phyloP scores from a whole-genome alignment of 2,797 vertebrate species.

The Amazona ochrocephala region DNA sequence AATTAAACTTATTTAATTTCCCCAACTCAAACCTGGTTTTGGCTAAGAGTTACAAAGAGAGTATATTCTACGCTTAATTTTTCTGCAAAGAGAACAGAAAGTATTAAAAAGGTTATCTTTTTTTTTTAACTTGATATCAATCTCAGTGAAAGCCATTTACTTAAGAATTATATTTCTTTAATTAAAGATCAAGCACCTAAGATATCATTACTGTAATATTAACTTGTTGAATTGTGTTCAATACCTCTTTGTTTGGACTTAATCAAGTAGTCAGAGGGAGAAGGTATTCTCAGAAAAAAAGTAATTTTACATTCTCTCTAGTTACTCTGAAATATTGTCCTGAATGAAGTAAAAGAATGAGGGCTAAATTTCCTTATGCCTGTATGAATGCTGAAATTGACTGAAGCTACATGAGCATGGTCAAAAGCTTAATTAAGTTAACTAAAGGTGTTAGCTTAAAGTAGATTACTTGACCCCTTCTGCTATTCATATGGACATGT shows the following conservation, averaged over 20 bases:
- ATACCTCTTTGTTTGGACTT: not conserved
- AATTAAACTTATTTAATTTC: not conserved
- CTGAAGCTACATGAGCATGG: not conserved
- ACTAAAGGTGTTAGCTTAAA: not conserved
- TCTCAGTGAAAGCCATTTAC: not conserved
- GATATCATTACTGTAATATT: not conserved
- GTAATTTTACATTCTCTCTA: not conserved
- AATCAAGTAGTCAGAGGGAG: not conserved
- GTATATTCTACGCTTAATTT: not conserved
- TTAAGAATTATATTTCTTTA: not conserved
- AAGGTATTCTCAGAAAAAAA: not conserved
- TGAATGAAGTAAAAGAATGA: not conserved
- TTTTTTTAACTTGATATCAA: not conserved
- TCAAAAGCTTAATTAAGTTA: not conserved
- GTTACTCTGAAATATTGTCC: not conserved
- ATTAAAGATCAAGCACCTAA: not conserved
- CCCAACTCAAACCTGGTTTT: not conserved
- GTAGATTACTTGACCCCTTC: not conserved
- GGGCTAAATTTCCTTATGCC: not conserved
- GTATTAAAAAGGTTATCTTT: not conserved
- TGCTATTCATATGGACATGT: not conserved
- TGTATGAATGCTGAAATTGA: not conserved
- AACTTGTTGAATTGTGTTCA: not conserved
- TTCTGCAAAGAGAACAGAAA: not conserved
- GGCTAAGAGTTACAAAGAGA: not conserved